Evolutionary conservation across 2,888 invertebrate species (phyloP).

Genomic region (Crocallis elinguaria): DNA sequence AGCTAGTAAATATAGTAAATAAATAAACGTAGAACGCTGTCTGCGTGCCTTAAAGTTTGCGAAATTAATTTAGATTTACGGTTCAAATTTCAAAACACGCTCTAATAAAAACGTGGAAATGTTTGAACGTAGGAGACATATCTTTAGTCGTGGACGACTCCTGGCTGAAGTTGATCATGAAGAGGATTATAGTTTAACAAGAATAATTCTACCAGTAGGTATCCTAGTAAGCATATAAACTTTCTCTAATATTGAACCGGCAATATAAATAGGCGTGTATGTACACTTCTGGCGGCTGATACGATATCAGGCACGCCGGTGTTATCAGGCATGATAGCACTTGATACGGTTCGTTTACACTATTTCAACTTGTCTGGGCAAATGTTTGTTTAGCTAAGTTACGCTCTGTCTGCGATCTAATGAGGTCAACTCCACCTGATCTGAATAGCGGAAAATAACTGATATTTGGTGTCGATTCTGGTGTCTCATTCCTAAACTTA

Average conservation of each 20-base stretch:
- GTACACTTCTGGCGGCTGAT: slow-evolving; percentile 32
- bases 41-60: too few relatives aligned
- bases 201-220: too few relatives aligned
- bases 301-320: slow-evolving; percentile 36
- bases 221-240: neutral
- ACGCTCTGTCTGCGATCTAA: slow-evolving; percentile 57
- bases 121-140: too few relatives aligned
- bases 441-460: slow-evolving; percentile 45
- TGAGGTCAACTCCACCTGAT: slow-evolving; percentile 57
- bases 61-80: too few relatives aligned
- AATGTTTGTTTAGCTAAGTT: slow-evolving; percentile 68
- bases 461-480: too few relatives aligned
- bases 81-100: too few relatives aligned
- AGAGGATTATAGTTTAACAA: neutral
- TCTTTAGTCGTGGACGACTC: too few relatives aligned
- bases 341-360: slow-evolving; percentile 68
- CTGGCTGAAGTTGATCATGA: too few relatives aligned
- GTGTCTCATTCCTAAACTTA: too few relatives aligned
- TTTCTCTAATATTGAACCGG: slow-evolving; percentile 14
- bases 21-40: too few relatives aligned
- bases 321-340: slow-evolving; percentile 64
- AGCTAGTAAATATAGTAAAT: too few relatives aligned
- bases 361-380: slow-evolving; percentile 68
- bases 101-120: too few relatives aligned
- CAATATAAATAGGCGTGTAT: slow-evolving; percentile 19